phyloP scores from a whole-genome alignment of 2,888 invertebrate species.

The Pterostichus madidus region DNA sequence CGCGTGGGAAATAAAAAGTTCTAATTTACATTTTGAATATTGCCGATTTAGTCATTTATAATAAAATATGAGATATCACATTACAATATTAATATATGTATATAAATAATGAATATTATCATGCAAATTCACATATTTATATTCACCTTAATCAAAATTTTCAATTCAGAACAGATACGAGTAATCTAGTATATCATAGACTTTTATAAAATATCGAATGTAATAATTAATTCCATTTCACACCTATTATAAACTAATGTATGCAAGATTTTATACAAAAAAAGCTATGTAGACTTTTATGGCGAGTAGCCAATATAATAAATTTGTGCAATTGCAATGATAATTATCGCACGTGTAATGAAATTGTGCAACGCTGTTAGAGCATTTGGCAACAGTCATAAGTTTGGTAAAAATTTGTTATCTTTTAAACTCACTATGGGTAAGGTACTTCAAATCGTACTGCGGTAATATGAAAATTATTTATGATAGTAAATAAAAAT shows the following conservation, averaged over 20 bases:
- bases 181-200: conserved; percentile 22
- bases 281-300: conserved; percentile 31
- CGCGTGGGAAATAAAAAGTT: too few species aligned
- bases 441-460: too few species aligned
- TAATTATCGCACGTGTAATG: not conserved
- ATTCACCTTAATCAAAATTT: conserved; percentile 30
- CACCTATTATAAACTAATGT: conserved; percentile 29
- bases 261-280: not conserved
- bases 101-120: conserved; percentile 26
- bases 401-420: not conserved
- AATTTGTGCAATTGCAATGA: conserved; percentile 37
- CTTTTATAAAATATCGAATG: conserved; percentile 20
- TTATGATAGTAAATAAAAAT: too few species aligned
- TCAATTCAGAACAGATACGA: not conserved
- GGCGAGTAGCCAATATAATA: conserved; percentile 12
- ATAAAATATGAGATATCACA: conserved; percentile 5
- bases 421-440: not conserved
- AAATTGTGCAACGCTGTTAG: conserved; percentile 5
- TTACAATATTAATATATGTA: conserved; percentile 7
- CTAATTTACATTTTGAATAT: not conserved
- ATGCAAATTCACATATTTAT: conserved; percentile 39
- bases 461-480: too few species aligned
- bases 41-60: not conserved
- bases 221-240: conserved; percentile 47
- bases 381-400: conserved; percentile 16